Conservation (phyloP, 2,888 invertebrate genomes). For the Campoplex capitator region DNA sequence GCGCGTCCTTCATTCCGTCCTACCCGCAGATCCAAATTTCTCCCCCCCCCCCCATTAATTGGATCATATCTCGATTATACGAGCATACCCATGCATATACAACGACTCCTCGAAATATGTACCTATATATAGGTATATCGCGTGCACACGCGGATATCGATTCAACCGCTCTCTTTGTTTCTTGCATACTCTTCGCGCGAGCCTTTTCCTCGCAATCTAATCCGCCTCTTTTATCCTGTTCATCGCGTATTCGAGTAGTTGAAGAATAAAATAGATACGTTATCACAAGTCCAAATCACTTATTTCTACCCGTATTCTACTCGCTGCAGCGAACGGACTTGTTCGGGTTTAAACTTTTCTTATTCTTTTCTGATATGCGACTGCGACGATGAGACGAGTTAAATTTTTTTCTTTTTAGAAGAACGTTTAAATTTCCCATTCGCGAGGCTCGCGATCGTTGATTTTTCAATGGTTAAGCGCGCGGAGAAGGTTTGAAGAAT, state of each 20-base stretch:
- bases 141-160: conserved; percentile 46
- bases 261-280: too few relatives aligned
- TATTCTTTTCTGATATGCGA: too few relatives aligned
- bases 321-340: neutral
- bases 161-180: conserved; percentile 45
- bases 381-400: neutral
- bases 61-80: neutral
- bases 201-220: too few relatives aligned
- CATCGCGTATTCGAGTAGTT: too few relatives aligned
- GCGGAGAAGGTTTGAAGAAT: neutral
- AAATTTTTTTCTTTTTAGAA: too few relatives aligned
- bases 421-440: neutral
- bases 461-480: neutral
- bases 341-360: neutral
- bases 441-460: neutral
- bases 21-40: neutral
- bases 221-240: too few relatives aligned
- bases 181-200: conserved; percentile 17
- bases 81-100: neutral
- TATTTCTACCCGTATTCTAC: neutral
- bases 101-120: conserved; percentile 54
- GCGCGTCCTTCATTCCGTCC: conserved; percentile 64
- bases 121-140: too few relatives aligned
- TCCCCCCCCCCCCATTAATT: neutral
- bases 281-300: too few relatives aligned